phyloP scores from a whole-genome alignment of 64 coral and sea anemone genomes.

The Cladopsammia gracilis region DNA sequence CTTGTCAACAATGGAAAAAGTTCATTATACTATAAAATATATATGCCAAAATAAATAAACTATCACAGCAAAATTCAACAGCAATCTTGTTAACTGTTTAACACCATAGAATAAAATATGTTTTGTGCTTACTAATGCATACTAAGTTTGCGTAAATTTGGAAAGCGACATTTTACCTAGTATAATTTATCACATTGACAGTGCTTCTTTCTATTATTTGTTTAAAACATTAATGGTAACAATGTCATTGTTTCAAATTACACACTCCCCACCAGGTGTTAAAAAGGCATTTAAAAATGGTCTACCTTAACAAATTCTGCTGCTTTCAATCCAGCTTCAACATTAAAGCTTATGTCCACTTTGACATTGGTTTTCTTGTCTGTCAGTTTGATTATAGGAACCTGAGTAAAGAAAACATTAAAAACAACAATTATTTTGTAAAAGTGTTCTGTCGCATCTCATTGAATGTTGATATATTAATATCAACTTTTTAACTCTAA shows the following conservation, averaged over 20 bases:
- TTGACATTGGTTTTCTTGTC: constrained; percentile 80
- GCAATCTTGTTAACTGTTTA: too few species aligned
- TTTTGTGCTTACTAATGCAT: too few species aligned
- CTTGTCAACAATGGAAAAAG: too few species aligned
- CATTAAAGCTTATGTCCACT: constrained; percentile 87
- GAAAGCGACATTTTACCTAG: too few species aligned
- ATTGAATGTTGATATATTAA: too few species aligned
- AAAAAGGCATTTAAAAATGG: neutral
- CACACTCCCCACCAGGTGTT: neutral
- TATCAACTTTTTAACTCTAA: too few species aligned
- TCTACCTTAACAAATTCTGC: constrained; percentile 83
- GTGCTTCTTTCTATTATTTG: neutral
- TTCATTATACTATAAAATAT: too few species aligned
- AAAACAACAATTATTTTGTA: neutral
- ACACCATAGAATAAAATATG: too few species aligned
- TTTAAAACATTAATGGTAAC: neutral
- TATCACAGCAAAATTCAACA: too few species aligned
- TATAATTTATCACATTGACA: neutral
- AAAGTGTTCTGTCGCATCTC: too few species aligned
- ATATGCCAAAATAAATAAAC: too few species aligned
- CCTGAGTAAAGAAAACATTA: constrained; percentile 47
- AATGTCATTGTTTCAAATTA: neutral
- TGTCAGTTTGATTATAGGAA: constrained; percentile 89
- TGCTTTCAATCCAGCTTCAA: constrained; percentile 62
- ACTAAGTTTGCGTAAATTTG: too few species aligned